Percentiles rank a stretch among this genome's conserved stretches.
These are phyloP conservation scores for Lepidotrigona ventralis DNA, from an alignment of 1,140 invertebrate species.

Conservation along the genomic window DNA sequence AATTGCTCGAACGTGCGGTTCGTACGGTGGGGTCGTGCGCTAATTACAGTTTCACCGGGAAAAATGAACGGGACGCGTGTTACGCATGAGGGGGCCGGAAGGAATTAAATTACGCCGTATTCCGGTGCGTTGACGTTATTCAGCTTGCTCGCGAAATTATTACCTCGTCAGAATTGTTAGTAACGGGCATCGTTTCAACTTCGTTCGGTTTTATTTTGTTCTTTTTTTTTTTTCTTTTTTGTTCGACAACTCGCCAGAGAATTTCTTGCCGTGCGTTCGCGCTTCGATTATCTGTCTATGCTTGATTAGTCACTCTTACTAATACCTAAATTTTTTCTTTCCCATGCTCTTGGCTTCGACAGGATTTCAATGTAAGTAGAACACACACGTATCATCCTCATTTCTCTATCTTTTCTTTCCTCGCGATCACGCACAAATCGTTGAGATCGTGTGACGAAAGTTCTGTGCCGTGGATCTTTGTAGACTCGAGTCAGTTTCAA, in stretches of 20 bases:
- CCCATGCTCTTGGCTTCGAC: conserved; percentile 64
- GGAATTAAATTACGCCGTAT: conserved; percentile 36
- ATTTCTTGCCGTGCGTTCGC: conserved; percentile 16
- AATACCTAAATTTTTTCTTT: conserved; percentile 50
- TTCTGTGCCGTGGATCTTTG: no score
- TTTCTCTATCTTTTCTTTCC: not conserved
- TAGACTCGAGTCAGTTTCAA: no score
- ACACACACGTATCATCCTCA: conserved; percentile 10
- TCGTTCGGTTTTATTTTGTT: not conserved
- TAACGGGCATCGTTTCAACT: no score
- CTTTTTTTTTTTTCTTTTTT: no score
- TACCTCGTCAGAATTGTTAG: not conserved
- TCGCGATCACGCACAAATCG: no score
- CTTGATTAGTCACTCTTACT: conserved; percentile 39
- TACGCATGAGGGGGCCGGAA: conserved; percentile 30
- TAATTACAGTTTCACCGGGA: conserved; percentile 38
- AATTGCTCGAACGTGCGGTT: conserved; percentile 30
- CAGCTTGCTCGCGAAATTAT: conserved; percentile 17
- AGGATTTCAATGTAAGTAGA: conserved; percentile 75
- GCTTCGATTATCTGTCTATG: not conserved
- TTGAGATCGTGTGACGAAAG: no score
- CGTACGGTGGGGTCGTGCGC: not conserved
- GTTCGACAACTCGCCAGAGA: no score
- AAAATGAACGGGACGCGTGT: conserved; percentile 19
- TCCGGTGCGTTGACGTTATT: conserved; percentile 18